These are phyloP conservation scores for Archegozetes longisetosus DNA, from an alignment of 1,140 invertebrate species.

Conservation along the genomic window DNA sequence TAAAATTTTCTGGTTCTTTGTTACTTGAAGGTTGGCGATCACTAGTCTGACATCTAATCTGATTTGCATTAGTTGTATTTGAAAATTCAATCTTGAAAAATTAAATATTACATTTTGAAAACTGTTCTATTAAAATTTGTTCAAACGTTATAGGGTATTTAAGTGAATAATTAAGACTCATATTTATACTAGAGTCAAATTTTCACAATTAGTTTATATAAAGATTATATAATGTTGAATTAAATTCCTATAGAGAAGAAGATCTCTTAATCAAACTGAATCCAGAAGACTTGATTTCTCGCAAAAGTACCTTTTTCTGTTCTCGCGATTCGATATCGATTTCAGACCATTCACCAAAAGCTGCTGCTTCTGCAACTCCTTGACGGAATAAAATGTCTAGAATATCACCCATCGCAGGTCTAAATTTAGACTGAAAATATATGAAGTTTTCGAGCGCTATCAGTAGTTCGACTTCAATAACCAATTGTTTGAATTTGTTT, in stretches of 20 bases:
- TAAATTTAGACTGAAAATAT: neutral
- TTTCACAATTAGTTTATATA: too few species aligned
- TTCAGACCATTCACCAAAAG: conserved; percentile 3
- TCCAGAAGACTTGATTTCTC: neutral
- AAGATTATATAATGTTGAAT: neutral
- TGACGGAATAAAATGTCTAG: neutral
- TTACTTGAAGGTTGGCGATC: too few species aligned
- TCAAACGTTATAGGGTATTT: too few species aligned
- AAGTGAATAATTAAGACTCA: too few species aligned
- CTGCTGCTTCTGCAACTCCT: neutral
- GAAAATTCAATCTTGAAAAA: too few species aligned
- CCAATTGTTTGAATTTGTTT: neutral
- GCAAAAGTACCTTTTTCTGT: neutral
- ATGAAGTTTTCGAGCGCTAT: conserved; percentile 1
- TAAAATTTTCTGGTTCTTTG: too few species aligned
- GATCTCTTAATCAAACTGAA: neutral
- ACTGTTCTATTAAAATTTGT: too few species aligned
- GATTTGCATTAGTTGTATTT: too few species aligned
- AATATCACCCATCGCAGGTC: neutral
- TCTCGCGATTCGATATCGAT: neutral
- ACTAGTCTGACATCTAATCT: too few species aligned
- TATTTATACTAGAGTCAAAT: too few species aligned
- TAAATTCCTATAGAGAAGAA: too few species aligned
- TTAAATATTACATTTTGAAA: too few species aligned
- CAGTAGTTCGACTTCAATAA: conserved; percentile 6